Evolutionary conservation across 2,797 vertebrate species (phyloP).

Genomic region (Trichosurus vulpecula): DNA sequence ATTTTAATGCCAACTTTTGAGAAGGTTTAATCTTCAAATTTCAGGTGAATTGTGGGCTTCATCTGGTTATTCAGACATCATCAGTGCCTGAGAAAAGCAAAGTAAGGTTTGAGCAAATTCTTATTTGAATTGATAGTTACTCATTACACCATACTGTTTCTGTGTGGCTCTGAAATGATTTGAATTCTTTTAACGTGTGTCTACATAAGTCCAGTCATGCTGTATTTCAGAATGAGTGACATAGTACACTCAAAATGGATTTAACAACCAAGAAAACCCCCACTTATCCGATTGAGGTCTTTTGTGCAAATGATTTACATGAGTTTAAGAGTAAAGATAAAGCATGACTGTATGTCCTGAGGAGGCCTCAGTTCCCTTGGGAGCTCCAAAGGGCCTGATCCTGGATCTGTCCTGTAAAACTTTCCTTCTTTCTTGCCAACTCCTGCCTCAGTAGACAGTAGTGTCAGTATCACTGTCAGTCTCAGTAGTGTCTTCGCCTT

Average conservation of each 20-base stretch:
- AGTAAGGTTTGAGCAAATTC: conserved; percentile 74
- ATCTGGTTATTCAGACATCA: conserved; percentile 86
- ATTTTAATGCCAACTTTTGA: conserved; percentile 59
- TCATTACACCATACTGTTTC: background rate
- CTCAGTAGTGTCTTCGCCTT: background rate
- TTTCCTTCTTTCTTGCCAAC: background rate
- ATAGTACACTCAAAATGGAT: conserved; percentile 7
- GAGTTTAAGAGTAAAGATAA: conserved; percentile 17
- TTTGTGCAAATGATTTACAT: background rate
- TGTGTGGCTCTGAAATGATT: background rate
- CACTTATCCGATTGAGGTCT: background rate
- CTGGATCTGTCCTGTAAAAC: conserved; percentile 56
- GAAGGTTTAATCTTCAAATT: conserved; percentile 69
- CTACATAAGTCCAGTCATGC: background rate
- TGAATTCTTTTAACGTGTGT: background rate
- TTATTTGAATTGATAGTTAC: conserved; percentile 40
- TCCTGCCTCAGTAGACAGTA: background rate
- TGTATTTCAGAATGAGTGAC: background rate
- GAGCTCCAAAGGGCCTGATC: conserved; percentile 38
- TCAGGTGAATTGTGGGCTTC: conserved; percentile 87
- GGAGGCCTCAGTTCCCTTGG: background rate
- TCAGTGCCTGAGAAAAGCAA: conserved; percentile 85
- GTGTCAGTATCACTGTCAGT: no score
- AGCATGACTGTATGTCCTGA: background rate
- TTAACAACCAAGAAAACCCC: conserved; percentile 6